A percentile compares a stretch with the other conserved stretches of the same genome.
Conservation (phyloP, 30 jellyfish, hydroid and myxozoan genomes). For the Cassiopea xamachana region DNA sequence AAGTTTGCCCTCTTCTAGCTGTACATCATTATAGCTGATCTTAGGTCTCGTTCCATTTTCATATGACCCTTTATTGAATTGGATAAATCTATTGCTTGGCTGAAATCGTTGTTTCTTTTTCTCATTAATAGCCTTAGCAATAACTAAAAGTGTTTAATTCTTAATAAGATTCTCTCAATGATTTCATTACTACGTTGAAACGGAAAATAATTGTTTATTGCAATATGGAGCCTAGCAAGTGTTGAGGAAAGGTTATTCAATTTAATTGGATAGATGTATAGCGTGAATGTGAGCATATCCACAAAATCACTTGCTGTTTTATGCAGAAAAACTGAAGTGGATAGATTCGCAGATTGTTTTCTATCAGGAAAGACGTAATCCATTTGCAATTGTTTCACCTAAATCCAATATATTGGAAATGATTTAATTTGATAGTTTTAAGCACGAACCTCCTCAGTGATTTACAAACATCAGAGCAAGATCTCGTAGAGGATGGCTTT, state of each 20-base stretch:
- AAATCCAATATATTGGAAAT: conserved; percentile 13
- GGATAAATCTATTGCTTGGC: background rate
- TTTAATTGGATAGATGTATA: background rate
- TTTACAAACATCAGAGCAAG: background rate
- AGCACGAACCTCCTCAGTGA: background rate
- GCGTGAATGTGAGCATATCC: background rate
- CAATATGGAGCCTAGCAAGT: background rate
- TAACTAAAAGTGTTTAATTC: background rate
- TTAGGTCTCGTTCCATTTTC: background rate
- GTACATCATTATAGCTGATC: too few species aligned
- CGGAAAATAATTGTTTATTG: conserved; percentile 3
- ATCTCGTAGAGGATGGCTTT: background rate
- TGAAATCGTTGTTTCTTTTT: background rate
- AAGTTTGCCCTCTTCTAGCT: too few species aligned
- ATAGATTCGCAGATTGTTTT: conserved; percentile 10
- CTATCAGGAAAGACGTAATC: conserved; percentile 9
- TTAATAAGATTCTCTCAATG: background rate
- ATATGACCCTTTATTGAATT: background rate
- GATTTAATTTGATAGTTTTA: background rate
- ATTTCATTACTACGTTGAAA: background rate
- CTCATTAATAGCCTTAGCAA: background rate
- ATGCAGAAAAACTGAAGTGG: background rate
- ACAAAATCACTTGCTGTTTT: background rate
- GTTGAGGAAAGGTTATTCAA: background rate
- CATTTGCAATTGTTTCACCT: background rate